Base-by-base conservation (phyloP, 2,888 invertebrate species). In the Endotricha flammealis region DNA sequence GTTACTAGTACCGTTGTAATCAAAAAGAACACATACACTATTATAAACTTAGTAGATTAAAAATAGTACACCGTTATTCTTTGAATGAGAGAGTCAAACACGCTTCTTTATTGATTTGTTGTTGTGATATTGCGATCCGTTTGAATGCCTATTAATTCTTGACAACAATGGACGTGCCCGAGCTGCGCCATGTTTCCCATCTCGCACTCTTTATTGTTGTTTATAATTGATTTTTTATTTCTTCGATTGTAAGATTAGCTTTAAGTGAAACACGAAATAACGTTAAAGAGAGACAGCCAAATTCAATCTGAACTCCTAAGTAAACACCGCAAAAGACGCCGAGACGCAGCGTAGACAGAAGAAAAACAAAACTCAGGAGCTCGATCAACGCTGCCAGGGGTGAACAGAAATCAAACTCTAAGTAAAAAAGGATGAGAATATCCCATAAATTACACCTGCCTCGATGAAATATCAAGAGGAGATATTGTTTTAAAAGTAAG, bases 401-500 rank as follows among this genome's bases (percentile, higher is more conserved):
- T 50, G 56, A 64, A 57, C 48, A 68, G 80, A 79, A 81, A 75
- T 74, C 73, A 72, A 74, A 69, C 59, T 61, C 49, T 44, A 36
- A 57, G 39, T 51, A 63, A 65, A 74, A 69, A 62, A 59, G 57
- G 58, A 70, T 60, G 57, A 66, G 65, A 64, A 63, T 62, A 68
- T 56, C 65, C 64, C 67, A 76, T 76, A 74, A 76, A 78, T 75
- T 77, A 77, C 83, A 82, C 81, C 83, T 83, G 81, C 69, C 63
- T 54, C 67, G 62, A 66, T 74, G 71, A 75, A 80, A 76, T 74
- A 77, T 69, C 80, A 73, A 78, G 70, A 64, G 55, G 53, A 65
- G 69, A 79, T 80, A 83, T 79, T 81, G 79, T 81, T 82, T 83
- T 79, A 80, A 81, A 76, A 79, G 72, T 71, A 69, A 68, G 71